Conservation (phyloP, 2,113 vertebrate genomes). For the Phrynosoma blainvillii region DNA sequence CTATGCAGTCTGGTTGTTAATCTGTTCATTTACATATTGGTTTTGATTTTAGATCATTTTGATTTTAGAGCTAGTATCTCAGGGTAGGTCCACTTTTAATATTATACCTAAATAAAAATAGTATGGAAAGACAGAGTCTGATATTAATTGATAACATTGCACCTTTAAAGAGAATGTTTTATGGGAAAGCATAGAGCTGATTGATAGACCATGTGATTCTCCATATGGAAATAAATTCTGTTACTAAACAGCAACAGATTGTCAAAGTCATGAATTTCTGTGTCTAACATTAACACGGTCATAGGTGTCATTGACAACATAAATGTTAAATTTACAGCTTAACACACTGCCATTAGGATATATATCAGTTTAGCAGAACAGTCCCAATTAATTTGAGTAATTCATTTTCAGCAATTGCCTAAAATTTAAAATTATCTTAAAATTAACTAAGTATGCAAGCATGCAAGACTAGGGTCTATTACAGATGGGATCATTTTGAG, state of each 20-base stretch:
- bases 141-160: neutral
- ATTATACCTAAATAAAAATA: neutral
- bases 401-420: slow-evolving; percentile 43
- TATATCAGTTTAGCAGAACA: slow-evolving; percentile 29
- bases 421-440: slow-evolving; percentile 20
- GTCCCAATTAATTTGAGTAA: slow-evolving; percentile 37
- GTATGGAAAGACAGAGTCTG: neutral
- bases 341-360: slow-evolving; percentile 35
- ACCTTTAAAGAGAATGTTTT: neutral
- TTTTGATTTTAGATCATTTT: neutral
- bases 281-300: slow-evolving; percentile 43
- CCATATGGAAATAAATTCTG: slow-evolving; percentile 43
- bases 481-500: no score
- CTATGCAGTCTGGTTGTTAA: neutral
- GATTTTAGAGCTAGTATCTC: neutral
- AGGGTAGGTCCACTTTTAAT: neutral
- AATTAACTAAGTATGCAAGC: slow-evolving; percentile 14
- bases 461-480: slow-evolving; percentile 4
- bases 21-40: neutral
- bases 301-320: slow-evolving; percentile 48
- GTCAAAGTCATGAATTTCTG: slow-evolving; percentile 35
- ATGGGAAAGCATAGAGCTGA: slow-evolving; percentile 3
- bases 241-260: slow-evolving; percentile 53
- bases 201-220: neutral
- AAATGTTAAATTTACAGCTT: slow-evolving; percentile 55